Base-by-base conservation (phyloP, 2,113 vertebrate species). In the Pachypanchax playfairii region DNA sequence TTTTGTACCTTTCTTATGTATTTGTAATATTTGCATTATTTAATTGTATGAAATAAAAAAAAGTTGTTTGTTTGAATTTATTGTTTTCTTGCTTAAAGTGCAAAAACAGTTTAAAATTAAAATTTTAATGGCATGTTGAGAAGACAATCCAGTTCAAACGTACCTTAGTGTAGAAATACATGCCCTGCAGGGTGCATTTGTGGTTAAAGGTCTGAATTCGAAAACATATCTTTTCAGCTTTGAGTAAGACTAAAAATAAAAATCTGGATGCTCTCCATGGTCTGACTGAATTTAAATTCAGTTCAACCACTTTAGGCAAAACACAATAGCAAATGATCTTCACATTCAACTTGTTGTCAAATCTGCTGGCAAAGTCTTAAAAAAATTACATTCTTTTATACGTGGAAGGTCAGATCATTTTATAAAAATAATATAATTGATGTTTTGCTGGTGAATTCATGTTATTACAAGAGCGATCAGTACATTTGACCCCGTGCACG, bases 261-360 rank as follows among this genome's bases (percentile, higher is more conserved):
- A 42, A 22, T 38, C 18, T 66, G 39, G 33, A 48, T n/a, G 13
- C 31, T 42, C 39, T 70, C 50, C 21, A 22, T 54, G 61, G 56
- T 52, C 43, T 43, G 65, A 21, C 67, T 43, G 47, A 55, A 65
- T 75, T 66, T 60, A 67, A 29, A 62, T 39, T 55, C 25, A 36
- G 21, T 12, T 38, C 7, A 25, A 12, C n/a, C 6, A 55, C 56
- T 63, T 59, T 22, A 51, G 48, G 42, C 24, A 33, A 67, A 64
- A 56, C 11, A 28, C 36, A 54, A 21, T 35, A 33, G 42, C 38
- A 65, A 62, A 20, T 6, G 21, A 47, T 43, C 17, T 25, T 65
- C 54, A 35, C 48, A 55, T 4, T 52, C 21, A 41, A 46, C 31
- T 17, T 46, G 24, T 41, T 74, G 60, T 52, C 55, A 65, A 52